Evolutionary conservation across 2,888 invertebrate species (phyloP), one percentile per base, ranked within the genome.

Genomic region (Tenthredo livida): DNA sequence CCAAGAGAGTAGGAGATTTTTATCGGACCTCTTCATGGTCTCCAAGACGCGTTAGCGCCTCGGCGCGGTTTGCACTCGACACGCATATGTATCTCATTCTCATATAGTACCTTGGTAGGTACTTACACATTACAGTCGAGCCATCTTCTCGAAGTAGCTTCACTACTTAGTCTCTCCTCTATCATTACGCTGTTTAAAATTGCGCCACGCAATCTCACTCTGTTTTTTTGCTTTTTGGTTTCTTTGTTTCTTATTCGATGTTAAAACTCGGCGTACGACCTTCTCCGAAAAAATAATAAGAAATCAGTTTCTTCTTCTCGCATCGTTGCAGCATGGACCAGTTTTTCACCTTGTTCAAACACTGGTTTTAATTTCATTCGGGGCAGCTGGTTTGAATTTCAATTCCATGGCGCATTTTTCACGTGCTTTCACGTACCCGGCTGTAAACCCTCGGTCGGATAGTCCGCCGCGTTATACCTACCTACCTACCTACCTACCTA

Each of bases 1-100:
- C 87, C 87, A 87, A 86, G 86, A 87, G 87, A 88, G 89, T 89
- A 88, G 87, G 85, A 91, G 91, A 92, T 91, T 89, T 88, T 89
- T 90, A 91, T 91, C 91, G 80, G 86, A 1, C 85, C 73, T 77
- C 83, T 67, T 85, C 75, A 86, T 75, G 85, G 75, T 25, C 84
- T 86, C 86, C 86, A 86, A 86, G 89, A 87, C 88, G 89, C 88
- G 89, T 86, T 84, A 87, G 89, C 90, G 90, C 90, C 90, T 89
- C 89, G 70, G 86, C 86, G 86, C 54, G 54, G 54, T 88, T 87
- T 88, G 89, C 90, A 87, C 88, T 87, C 88, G 87, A 88, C 89
- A 89, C 89, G 88, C 89, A 87, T 65, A 37, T 88, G 86, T 88
- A 84, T 83, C 70, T 84, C 75, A 84, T 82, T 77, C 80, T 85